phyloP scores from a whole-genome alignment of 2,113 vertebrate genomes.

The Antennarius striatus region DNA sequence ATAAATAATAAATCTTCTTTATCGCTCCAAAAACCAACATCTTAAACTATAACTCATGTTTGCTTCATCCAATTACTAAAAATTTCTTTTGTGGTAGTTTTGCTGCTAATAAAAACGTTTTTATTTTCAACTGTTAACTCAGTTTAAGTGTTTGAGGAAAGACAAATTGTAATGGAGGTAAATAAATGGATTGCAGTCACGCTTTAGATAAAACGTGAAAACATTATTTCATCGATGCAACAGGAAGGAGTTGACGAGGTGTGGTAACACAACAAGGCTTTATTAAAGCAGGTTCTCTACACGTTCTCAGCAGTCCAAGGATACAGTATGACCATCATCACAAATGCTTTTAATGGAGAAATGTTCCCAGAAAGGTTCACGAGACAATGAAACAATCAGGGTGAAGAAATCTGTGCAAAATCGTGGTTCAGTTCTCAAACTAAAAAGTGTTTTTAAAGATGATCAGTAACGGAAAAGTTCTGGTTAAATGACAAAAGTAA shows the following conservation, averaged over 20 bases:
- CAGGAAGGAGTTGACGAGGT: neutral
- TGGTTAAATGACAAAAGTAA: neutral
- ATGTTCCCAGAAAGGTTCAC: neutral
- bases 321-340: constrained; percentile 45
- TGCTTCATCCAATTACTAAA: too few species aligned
- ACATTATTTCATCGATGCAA: too few species aligned
- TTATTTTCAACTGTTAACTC: too few species aligned
- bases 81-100: too few species aligned
- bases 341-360: constrained; percentile 45
- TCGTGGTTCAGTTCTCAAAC: neutral
- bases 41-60: too few species aligned
- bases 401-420: constrained; percentile 40
- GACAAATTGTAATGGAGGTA: too few species aligned
- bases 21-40: too few species aligned
- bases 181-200: too few species aligned
- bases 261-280: constrained; percentile 41
- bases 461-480: constrained; percentile 25
- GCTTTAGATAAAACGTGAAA: too few species aligned
- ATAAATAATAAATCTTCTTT: too few species aligned
- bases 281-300: constrained; percentile 61
- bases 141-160: too few species aligned
- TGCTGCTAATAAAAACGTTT: too few species aligned
- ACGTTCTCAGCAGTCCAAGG: constrained; percentile 55
- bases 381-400: constrained; percentile 2
- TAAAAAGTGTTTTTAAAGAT: constrained; percentile 14